A percentile compares a stretch with the other conserved stretches of the same genome.
These are phyloP conservation scores for Morelia viridis DNA, from an alignment of 2,797 vertebrate genomes.

Conservation along the genomic window DNA sequence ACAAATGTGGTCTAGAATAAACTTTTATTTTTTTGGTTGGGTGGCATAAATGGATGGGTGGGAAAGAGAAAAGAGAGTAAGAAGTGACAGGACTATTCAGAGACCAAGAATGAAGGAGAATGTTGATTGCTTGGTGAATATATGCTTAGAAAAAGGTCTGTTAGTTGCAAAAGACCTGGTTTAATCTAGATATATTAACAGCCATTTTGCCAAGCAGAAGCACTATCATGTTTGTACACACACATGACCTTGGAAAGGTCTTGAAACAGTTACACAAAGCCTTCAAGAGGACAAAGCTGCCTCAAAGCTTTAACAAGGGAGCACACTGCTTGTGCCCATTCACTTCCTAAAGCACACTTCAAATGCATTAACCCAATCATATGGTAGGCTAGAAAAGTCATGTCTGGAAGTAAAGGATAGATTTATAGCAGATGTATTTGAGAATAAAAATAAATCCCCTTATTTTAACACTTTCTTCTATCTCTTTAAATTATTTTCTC, in stretches of 20 bases:
- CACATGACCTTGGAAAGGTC: neutral
- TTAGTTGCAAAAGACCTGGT: neutral
- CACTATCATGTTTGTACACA: neutral
- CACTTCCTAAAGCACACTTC: neutral
- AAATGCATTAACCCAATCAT: neutral
- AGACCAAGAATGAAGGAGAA: neutral
- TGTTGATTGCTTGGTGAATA: neutral
- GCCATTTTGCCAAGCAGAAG: neutral
- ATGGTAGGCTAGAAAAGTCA: neutral
- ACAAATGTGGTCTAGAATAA: neutral
- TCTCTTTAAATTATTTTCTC: neutral
- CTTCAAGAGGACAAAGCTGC: neutral
- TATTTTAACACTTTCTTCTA: neutral
- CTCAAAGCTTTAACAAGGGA: neutral
- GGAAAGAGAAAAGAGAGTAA: neutral
- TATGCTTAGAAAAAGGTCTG: neutral
- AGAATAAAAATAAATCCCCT: neutral
- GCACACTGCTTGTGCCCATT: neutral
- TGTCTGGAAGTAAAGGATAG: neutral
- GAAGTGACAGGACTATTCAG: neutral
- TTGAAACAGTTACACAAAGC: neutral
- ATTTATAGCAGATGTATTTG: neutral
- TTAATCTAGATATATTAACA: neutral
- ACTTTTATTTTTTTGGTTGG: neutral
- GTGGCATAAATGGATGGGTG: neutral